Evolutionary conservation across 2,888 invertebrate genomes (phyloP), one percentile per base, ranked within the genome.

Genomic region (Cephonodes hylas): DNA sequence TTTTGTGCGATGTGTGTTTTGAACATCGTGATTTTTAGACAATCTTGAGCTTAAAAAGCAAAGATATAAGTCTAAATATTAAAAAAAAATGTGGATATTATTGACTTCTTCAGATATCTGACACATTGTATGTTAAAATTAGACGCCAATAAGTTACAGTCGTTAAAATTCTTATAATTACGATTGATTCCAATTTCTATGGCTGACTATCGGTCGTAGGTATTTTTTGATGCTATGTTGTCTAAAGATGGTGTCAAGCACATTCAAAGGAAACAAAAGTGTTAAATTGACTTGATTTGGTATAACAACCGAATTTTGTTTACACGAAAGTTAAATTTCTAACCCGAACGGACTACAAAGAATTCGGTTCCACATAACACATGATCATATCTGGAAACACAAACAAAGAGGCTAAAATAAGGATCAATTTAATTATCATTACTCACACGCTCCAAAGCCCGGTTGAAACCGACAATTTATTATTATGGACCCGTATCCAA

Each of bases 401-500:
- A 70, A 70, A 67, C 67, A 67, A 75, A 80, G 75, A 80, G 76
- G 81, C 72, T 78, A 83, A 86, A 85, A 85, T 81, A 81, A 81
- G 80, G 81, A 85, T 85, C 90, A 87, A 90, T 92, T 89, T 91
- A 91, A 90, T 90, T 86, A 88, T 84, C 90, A 89, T 92, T 88
- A 91, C 82, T 91, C 91, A 89, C 81, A 79, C 84, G 77, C 75
- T 75, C 76, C 77, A 84, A 85, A 89, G 86, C 88, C 83, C 79
- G 80, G 85, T 88, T 88, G 89, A 91, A 88, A 86, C 91, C 88
- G 84, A 86, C 91, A 86, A 91, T 92, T 91, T 90, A 91, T 92
- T 91, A 91, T 90, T 88, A 89, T 86, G 86, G 85, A 87, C 92
- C 91, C 91, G 92, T 92, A 92, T 91, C 91, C 89, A 90, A 92